Conservation (phyloP, 1,140 invertebrate genomes). For the Leptopilina boulardi region DNA sequence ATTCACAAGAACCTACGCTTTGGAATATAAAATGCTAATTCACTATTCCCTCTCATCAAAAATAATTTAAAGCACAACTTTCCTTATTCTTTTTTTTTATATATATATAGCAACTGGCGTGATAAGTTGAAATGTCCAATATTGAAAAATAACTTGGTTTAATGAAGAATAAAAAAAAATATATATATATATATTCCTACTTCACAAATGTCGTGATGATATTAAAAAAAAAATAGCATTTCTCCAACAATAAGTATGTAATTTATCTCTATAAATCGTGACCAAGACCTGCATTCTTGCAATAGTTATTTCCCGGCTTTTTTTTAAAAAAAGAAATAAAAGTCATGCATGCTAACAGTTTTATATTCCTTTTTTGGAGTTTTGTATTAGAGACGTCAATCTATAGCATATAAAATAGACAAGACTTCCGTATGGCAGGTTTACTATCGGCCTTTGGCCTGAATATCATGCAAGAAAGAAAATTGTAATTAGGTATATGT, state of each 20-base stretch:
- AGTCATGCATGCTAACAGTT: constrained; percentile 11
- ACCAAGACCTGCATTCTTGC: background rate
- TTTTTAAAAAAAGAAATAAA: background rate
- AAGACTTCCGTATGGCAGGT: constrained; percentile 27
- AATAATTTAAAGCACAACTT: constrained; percentile 12
- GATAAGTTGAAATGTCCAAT: background rate
- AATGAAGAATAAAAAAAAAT: background rate
- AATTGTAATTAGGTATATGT: constrained; percentile 49
- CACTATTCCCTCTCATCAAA: background rate
- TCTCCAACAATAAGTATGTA: background rate
- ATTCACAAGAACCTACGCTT: background rate
- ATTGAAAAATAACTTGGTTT: background rate
- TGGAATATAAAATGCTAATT: constrained; percentile 14
- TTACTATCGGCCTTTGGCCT: constrained; percentile 47
- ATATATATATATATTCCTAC: background rate
- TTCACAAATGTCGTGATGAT: background rate
- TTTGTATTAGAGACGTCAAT: constrained; percentile 23
- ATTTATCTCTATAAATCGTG: constrained; percentile 28
- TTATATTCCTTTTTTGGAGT: constrained; percentile 5
- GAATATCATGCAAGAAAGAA: constrained; percentile 46
- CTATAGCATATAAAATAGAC: background rate
- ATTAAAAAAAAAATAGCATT: background rate
- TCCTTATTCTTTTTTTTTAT: background rate
- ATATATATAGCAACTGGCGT: background rate
- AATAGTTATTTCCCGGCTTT: background rate